Evolutionary conservation across 2,797 vertebrate species (phyloP).

Genomic region (Echiichthys vipera): DNA sequence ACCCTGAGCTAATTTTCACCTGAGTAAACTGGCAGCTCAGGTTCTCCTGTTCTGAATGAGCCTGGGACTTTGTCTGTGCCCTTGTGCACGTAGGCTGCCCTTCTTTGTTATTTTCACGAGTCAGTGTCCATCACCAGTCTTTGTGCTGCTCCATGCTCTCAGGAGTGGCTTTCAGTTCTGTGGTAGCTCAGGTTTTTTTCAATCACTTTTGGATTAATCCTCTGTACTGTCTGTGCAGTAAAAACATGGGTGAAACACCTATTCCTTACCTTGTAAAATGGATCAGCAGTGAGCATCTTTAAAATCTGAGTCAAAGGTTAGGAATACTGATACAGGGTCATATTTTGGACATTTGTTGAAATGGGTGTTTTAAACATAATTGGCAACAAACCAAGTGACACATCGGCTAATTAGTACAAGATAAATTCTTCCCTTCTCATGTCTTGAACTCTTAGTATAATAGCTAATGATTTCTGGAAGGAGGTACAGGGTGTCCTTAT

Average conservation of each 20-base stretch:
- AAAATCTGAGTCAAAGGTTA: neutral
- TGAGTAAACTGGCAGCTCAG: slow-evolving; percentile 50
- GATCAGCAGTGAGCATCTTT: neutral
- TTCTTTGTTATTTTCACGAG: slow-evolving; percentile 45
- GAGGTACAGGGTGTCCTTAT: too few relatives aligned
- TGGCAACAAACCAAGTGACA: neutral
- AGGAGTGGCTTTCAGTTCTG: slow-evolving; percentile 4
- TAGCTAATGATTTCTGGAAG: too few relatives aligned
- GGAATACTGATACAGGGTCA: neutral
- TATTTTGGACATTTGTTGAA: neutral
- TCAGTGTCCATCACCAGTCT: slow-evolving; percentile 52
- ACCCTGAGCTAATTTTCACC: slow-evolving; percentile 42
- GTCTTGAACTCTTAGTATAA: too few relatives aligned
- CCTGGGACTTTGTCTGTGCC: slow-evolving; percentile 30
- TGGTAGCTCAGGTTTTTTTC: slow-evolving; percentile 3
- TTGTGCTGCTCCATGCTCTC: slow-evolving; percentile 49
- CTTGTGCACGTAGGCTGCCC: slow-evolving; percentile 65
- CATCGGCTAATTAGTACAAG: neutral
- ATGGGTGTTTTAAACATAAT: neutral
- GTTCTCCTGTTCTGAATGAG: slow-evolving; percentile 59
- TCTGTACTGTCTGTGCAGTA: neutral
- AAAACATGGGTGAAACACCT: neutral
- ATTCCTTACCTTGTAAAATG: neutral
- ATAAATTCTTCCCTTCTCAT: neutral
- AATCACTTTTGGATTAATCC: neutral